Base-by-base conservation (phyloP, 1,140 invertebrate species). In the Nixonia krombeini region DNA sequence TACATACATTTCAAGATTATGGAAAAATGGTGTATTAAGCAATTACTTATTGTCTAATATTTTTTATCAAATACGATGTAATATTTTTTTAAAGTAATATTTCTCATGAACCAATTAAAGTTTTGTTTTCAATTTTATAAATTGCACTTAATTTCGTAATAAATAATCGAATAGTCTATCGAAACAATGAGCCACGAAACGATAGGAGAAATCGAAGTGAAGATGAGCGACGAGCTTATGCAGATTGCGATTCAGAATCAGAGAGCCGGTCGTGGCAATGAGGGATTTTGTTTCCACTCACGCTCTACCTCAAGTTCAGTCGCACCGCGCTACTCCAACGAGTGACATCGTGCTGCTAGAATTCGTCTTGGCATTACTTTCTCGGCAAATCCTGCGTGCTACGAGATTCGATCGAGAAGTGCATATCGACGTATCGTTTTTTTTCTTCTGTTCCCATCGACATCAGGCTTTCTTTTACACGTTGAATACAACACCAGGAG, bases 251-350 rank as follows among this genome's bases (percentile, higher is more conserved):
- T 68, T 67, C 42, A 58, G 56, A 68, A 62, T 68, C 52, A 62
- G 52, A 40, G 56, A 53, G 55, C 56, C 46, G 45, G 40, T 38
- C 50, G 55, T 40, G 53, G 29, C 37, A 40, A 52, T 28, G 57
- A 69, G 47, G 44, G 65, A 70, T 70, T 70, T 59, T 64, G 46
- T 59, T 68, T 58, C 66, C 59, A 63, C 55, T 70, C 59, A 42
- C 55, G 59, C 66, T 53, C 49, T 58, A 44, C 29, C 33, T 59
- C 56, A 53, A 53, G 67, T 65, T 79, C 80, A 82, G 80, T 82
- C 70, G 78, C 74, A 75, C 76, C 67, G 76, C 73, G 76, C 74
- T 73, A 65, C 46, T 81, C 74, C 45, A 65, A n/a, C 61, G 65
- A 76, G 72, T 66, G 67, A 74, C 69, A 69, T 73, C 72, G 68